A percentile compares a stretch with the other conserved stretches of the same genome.
Evolutionary conservation across 2,888 invertebrate genomes (phyloP).

Genomic region (Cerceris ruficornis): DNA sequence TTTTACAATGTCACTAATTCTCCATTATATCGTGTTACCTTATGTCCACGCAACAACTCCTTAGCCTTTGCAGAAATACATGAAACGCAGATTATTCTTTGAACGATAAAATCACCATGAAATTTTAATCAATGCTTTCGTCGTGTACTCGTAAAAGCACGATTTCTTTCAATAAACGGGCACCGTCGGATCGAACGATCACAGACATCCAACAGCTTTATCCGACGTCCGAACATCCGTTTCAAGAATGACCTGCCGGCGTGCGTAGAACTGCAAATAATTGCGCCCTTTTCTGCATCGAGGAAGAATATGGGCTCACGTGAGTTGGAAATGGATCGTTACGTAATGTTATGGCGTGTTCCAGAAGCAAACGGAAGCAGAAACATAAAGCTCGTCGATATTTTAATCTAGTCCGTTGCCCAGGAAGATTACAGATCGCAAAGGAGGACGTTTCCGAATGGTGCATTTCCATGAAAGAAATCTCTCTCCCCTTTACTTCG

Average conservation of each 20-base stretch:
- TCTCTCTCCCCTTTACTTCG: background rate
- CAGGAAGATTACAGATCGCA: slow-evolving; percentile 11
- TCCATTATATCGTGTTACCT: too few relatives aligned
- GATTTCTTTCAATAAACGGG: slow-evolving; percentile 52
- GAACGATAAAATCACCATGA: too few relatives aligned
- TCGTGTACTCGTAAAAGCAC: slow-evolving; percentile 43
- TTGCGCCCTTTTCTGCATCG: background rate
- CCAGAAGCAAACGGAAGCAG: background rate
- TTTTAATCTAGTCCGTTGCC: slow-evolving; percentile 5
- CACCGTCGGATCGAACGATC: slow-evolving; percentile 37
- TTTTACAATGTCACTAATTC: too few relatives aligned
- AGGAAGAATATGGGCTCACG: background rate
- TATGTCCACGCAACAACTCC: too few relatives aligned
- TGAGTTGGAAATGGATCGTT: background rate
- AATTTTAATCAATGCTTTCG: background rate
- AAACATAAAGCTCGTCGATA: slow-evolving; percentile 6
- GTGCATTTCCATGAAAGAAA: background rate
- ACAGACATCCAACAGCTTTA: slow-evolving; percentile 1
- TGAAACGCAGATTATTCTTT: too few relatives aligned
- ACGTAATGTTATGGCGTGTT: background rate
- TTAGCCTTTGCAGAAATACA: too few relatives aligned
- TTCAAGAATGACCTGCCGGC: slow-evolving; percentile 1
- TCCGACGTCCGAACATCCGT: too few relatives aligned
- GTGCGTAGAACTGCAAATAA: background rate
- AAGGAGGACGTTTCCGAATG: background rate